Conservation (phyloP, 2,113 vertebrate genomes). For the Dolichallabes microphthalmus region DNA sequence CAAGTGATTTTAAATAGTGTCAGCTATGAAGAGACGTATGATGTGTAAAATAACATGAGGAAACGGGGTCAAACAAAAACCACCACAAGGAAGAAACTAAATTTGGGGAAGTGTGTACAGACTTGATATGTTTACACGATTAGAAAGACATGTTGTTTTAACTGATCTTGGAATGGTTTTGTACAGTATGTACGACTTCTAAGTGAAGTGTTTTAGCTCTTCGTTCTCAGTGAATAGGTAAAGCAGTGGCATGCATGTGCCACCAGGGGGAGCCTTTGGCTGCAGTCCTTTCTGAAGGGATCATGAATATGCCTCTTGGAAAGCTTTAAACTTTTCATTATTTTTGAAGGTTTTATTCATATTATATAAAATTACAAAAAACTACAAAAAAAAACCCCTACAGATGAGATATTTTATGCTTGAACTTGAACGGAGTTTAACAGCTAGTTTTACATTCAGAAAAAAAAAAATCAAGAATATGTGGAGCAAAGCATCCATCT, state of each 20-base stretch:
- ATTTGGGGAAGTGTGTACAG: neutral
- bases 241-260: neutral
- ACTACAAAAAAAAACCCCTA: neutral
- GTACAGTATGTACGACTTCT: neutral
- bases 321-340: neutral
- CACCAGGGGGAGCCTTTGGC: conserved; percentile 14
- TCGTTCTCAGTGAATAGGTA: neutral
- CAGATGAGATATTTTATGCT: neutral
- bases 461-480: neutral
- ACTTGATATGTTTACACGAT: neutral
- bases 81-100: neutral
- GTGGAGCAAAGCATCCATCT: neutral
- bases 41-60: neutral
- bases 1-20: neutral
- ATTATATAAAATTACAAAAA: neutral
- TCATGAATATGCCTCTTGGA: neutral
- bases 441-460: neutral
- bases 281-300: neutral
- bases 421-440: neutral
- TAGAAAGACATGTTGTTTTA: neutral
- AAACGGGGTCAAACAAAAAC: neutral
- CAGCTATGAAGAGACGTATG: neutral
- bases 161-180: neutral
- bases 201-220: neutral
- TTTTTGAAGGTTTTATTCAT: neutral